phyloP scores from a whole-genome alignment of 2,888 invertebrate species.

The Dione juno region DNA sequence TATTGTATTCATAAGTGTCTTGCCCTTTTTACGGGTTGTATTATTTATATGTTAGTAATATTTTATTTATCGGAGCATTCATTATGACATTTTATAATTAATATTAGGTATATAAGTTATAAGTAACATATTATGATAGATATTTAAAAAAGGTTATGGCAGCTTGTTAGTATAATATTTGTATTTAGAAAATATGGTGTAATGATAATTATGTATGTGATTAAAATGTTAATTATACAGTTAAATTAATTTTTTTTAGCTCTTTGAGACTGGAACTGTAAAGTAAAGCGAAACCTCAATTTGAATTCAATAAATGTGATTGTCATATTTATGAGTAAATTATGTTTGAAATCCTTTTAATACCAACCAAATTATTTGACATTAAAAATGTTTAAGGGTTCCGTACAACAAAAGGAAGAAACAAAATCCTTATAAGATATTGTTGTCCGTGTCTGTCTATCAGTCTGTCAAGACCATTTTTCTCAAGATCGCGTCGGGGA shows the following conservation, averaged over 20 bases:
- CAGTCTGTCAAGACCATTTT: no score
- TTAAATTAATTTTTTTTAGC: neutral
- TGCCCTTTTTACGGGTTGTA: conserved; percentile 12
- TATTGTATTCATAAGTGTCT: neutral
- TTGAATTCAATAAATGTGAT: conserved; percentile 17
- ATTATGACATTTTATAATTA: neutral
- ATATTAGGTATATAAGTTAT: neutral
- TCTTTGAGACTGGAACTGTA: neutral
- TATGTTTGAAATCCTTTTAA: no score
- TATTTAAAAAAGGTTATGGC: neutral
- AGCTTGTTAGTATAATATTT: conserved; percentile 7
- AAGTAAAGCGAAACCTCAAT: neutral
- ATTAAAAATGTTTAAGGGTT: no score
- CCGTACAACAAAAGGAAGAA: no score
- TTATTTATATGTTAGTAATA: neutral
- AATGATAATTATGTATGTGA: neutral
- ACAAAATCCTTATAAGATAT: no score
- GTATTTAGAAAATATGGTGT: neutral
- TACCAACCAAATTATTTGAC: no score
- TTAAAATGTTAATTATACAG: neutral
- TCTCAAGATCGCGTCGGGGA: no score
- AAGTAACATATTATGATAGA: neutral
- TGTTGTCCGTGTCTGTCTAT: no score
- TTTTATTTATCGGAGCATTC: neutral
- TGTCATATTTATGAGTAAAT: neutral